Evolutionary conservation across 2,888 invertebrate species (phyloP).

Genomic region (Desoria tigrina): DNA sequence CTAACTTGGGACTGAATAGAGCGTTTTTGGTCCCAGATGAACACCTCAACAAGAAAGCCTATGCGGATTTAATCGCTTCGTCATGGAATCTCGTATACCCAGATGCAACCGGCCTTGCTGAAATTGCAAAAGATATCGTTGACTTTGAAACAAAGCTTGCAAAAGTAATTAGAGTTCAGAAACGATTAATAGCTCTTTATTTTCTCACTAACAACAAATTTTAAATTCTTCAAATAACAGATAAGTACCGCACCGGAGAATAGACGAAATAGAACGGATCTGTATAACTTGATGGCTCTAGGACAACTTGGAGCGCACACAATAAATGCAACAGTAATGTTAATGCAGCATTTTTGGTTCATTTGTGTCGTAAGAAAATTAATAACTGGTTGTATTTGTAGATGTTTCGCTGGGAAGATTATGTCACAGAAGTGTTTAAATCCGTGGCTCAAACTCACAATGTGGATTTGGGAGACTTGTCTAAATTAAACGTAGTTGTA

Average conservation of each 20-base stretch:
- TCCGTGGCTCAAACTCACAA: conserved; percentile 22
- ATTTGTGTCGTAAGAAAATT: not conserved
- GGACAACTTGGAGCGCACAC: conserved; percentile 64
- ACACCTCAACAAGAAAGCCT: conserved; percentile 39
- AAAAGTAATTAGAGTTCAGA: conserved; percentile 58
- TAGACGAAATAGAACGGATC: conserved; percentile 80
- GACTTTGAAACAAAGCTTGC: conserved; percentile 66
- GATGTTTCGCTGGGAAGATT: conserved; percentile 43
- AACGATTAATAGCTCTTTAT: not conserved
- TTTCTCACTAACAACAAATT: too few species aligned
- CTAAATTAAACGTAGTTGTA: conserved; percentile 36
- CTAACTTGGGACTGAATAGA: conserved; percentile 39
- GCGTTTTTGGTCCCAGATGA: conserved; percentile 35
- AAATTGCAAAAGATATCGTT: conserved; percentile 66
- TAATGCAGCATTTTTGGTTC: not conserved
- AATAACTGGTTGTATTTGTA: conserved; percentile 6
- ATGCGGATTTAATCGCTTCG: conserved; percentile 38
- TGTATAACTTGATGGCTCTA: conserved; percentile 87
- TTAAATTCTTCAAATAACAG: too few species aligned
- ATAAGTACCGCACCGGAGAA: conserved; percentile 84
- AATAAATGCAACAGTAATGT: conserved; percentile 22
- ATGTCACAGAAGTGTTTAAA: conserved; percentile 40
- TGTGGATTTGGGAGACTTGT: conserved; percentile 18
- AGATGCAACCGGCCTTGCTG: conserved; percentile 47
- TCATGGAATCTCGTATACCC: conserved; percentile 42